Conservation (phyloP, 2,888 invertebrate species). For the Thymelicus sylvestris region DNA sequence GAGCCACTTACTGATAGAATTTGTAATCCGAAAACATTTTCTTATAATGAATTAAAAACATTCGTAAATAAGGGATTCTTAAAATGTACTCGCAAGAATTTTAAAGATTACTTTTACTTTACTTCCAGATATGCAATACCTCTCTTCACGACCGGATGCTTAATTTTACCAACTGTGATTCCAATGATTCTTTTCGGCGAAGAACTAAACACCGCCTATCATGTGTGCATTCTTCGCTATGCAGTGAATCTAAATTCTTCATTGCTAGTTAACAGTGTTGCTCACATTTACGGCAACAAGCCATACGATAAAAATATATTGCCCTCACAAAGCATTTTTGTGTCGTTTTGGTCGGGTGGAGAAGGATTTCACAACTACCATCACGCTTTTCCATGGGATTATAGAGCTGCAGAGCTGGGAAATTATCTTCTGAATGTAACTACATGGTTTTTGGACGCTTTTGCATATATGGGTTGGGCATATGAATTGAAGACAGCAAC, state of each 20-base stretch:
- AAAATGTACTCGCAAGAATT: too few relatives aligned
- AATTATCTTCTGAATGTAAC: background rate
- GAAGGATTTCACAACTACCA: slow-evolving; percentile 96
- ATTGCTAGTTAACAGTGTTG: slow-evolving; percentile 87
- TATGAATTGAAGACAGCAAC: background rate
- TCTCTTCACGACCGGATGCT: slow-evolving; percentile 50
- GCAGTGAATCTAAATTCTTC: slow-evolving; percentile 85
- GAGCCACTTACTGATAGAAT: too few relatives aligned
- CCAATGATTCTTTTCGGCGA: slow-evolving; percentile 87
- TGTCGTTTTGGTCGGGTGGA: slow-evolving; percentile 83
- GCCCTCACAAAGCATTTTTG: background rate
- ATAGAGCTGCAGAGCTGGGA: slow-evolving; percentile 86
- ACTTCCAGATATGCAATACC: background rate
- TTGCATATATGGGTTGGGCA: background rate
- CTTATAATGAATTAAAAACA: too few relatives aligned
- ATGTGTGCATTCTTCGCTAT: slow-evolving; percentile 80
- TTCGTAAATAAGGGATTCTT: too few relatives aligned
- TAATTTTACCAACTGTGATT: slow-evolving; percentile 80
- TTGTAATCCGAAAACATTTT: too few relatives aligned
- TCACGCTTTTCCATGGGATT: slow-evolving; percentile 92
- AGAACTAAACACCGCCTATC: slow-evolving; percentile 66
- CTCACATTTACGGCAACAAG: slow-evolving; percentile 62
- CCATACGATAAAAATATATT: background rate
- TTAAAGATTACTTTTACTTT: too few relatives aligned
- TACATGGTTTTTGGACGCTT: background rate